Conservation (phyloP, 2,888 invertebrate genomes). For the Hyposoter dolosus region DNA sequence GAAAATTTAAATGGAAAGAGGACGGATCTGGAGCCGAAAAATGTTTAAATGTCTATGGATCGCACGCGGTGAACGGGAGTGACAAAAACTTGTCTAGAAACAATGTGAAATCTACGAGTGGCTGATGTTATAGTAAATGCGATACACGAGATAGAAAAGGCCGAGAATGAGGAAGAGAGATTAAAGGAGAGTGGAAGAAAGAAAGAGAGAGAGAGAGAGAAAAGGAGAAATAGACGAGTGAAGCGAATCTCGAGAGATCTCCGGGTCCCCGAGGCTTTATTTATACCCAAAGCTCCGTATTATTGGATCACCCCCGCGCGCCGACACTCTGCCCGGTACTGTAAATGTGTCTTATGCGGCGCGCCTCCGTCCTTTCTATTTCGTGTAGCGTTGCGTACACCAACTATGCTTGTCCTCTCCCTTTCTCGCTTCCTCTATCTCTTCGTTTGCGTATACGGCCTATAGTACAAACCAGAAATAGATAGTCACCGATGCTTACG, state of each 20-base stretch:
- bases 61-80: not conserved
- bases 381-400: conserved; percentile 68
- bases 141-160: conserved; percentile 18
- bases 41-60: conserved; percentile 12
- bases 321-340: conserved; percentile 73
- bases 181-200: conserved; percentile 39
- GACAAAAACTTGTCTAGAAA: conserved; percentile 23
- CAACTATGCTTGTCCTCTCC: conserved; percentile 56
- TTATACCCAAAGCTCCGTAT: conserved; percentile 83
- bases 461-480: conserved; percentile 66
- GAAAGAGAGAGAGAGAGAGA: conserved; percentile 54
- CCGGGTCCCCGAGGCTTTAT: conserved; percentile 81
- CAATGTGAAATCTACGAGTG: conserved; percentile 20
- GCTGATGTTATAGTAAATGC: conserved; percentile 21
- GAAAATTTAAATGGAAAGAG: conserved; percentile 18
- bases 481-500: conserved; percentile 63
- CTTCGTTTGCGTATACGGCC: conserved; percentile 50
- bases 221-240: conserved; percentile 68
- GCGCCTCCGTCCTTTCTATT: conserved; percentile 76
- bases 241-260: conserved; percentile 75
- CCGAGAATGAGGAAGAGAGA: conserved; percentile 29
- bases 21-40: conserved; percentile 17
- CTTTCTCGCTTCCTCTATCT: conserved; percentile 46
- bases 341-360: conserved; percentile 78
- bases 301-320: conserved; percentile 84